Conservation (phyloP, 1,140 invertebrate genomes). For the Brachionus paranguensis region DNA sequence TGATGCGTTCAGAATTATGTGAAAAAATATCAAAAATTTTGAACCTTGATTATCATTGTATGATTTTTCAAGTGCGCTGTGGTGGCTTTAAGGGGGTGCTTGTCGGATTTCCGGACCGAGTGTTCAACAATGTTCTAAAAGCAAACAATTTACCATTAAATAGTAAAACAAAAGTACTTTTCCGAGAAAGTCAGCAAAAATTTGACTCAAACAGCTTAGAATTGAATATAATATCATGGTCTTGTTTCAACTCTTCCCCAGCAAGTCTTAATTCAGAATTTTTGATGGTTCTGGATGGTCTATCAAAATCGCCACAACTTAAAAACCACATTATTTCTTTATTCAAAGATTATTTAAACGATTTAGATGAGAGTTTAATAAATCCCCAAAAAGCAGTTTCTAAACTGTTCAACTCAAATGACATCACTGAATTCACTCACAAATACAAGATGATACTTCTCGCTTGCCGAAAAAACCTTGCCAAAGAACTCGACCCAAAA, state of each 20-base stretch:
- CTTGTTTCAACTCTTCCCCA: background rate
- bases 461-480: background rate
- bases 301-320: background rate
- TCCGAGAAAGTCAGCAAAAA: conserved; percentile 4
- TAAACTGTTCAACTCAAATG: background rate
- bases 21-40: background rate
- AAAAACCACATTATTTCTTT: background rate
- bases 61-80: conserved; percentile 2
- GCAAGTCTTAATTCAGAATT: background rate
- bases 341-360: background rate
- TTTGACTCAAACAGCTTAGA: background rate
- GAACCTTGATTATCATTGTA: background rate
- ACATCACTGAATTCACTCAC: background rate
- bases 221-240: conserved; percentile 4
- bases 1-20: background rate
- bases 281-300: conserved; percentile 15
- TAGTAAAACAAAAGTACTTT: background rate
- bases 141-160: background rate
- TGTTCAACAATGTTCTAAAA: background rate
- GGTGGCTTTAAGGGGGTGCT: background rate
- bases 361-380: background rate
- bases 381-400: background rate
- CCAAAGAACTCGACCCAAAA: background rate
- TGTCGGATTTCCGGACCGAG: background rate
- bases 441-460: conserved; percentile 5